Percentiles rank a stretch among this genome's conserved stretches.
Conservation (phyloP, 2,797 vertebrate genomes). For the Brachyalestes nurse region DNA sequence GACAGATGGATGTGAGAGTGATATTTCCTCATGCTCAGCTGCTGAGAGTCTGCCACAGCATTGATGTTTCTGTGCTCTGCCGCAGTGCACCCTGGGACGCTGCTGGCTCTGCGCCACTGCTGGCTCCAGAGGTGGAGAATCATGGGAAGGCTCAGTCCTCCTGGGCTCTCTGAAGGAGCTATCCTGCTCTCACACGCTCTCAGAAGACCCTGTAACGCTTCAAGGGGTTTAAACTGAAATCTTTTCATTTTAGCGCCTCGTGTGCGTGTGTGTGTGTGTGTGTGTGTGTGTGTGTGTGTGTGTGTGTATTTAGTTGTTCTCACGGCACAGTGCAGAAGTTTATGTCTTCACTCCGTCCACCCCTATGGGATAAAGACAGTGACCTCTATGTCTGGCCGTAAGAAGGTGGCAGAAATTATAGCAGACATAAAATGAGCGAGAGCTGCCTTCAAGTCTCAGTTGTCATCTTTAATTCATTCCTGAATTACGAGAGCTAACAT, state of each 20-base stretch:
- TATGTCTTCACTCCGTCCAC: conserved; percentile 40
- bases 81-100: conserved; percentile 57
- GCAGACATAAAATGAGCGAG: conserved; percentile 47
- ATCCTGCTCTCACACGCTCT: conserved; percentile 48
- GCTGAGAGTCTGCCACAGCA: conserved; percentile 45
- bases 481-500: conserved; percentile 54
- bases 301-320: conserved; percentile 16
- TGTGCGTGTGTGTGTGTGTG: conserved; percentile 11
- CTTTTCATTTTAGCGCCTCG: conserved; percentile 19
- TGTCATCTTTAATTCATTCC: conserved; percentile 52
- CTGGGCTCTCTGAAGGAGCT: conserved; percentile 38
- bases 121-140: conserved; percentile 53
- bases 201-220: conserved; percentile 51
- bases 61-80: conserved; percentile 58
- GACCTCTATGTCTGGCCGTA: conserved; percentile 48
- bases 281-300: conserved; percentile 15
- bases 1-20: conserved; percentile 44
- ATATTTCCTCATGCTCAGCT: conserved; percentile 40
- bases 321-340: conserved; percentile 19
- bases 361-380: conserved; percentile 35
- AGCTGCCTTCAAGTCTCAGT: conserved; percentile 53
- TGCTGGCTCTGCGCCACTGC: conserved; percentile 50
- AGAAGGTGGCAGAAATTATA: conserved; percentile 52
- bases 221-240: conserved; percentile 37
- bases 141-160: conserved; percentile 53